These are phyloP conservation scores for Drosophila bocqueti DNA, from an alignment of 1,140 invertebrate genomes.

Conservation along the genomic window DNA sequence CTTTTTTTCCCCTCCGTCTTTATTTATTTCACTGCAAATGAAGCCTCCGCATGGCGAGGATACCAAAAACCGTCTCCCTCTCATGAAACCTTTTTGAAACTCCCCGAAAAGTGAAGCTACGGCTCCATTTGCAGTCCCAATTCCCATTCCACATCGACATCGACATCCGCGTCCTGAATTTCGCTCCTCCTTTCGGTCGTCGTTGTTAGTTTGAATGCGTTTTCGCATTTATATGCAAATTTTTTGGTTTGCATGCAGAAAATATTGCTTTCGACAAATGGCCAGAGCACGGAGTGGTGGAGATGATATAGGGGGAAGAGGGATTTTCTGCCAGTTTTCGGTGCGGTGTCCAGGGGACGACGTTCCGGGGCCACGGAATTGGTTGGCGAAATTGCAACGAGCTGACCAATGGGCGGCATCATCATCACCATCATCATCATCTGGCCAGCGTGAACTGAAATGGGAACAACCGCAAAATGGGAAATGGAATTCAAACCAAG, in stretches of 20 bases:
- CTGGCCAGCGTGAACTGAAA: constrained; percentile 8
- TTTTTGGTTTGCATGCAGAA: constrained; percentile 80
- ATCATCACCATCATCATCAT: constrained; percentile 35
- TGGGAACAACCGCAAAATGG: constrained; percentile 44
- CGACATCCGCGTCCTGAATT: constrained; percentile 47
- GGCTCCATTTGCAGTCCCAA: constrained; percentile 62
- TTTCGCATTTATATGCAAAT: constrained; percentile 84
- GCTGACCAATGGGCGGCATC: constrained; percentile 59
- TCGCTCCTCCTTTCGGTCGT: constrained; percentile 51
- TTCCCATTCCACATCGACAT: constrained; percentile 39
- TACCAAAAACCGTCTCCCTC: neutral
- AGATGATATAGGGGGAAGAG: constrained; percentile 13
- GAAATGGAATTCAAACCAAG: constrained; percentile 39
- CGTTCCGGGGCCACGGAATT: constrained; percentile 48
- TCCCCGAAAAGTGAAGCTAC: constrained; percentile 32
- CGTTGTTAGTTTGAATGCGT: constrained; percentile 82
- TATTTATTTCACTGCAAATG: constrained; percentile 81
- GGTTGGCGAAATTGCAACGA: constrained; percentile 45
- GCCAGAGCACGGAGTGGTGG: constrained; percentile 28
- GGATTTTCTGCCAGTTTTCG: constrained; percentile 37
- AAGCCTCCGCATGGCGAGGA: constrained; percentile 44
- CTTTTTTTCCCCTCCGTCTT: constrained; percentile 40
- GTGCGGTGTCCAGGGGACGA: constrained; percentile 16
- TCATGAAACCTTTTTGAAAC: neutral
- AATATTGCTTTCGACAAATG: constrained; percentile 78